Conservation (phyloP, 2,888 invertebrate genomes). For the Eurytoma adleriae region DNA sequence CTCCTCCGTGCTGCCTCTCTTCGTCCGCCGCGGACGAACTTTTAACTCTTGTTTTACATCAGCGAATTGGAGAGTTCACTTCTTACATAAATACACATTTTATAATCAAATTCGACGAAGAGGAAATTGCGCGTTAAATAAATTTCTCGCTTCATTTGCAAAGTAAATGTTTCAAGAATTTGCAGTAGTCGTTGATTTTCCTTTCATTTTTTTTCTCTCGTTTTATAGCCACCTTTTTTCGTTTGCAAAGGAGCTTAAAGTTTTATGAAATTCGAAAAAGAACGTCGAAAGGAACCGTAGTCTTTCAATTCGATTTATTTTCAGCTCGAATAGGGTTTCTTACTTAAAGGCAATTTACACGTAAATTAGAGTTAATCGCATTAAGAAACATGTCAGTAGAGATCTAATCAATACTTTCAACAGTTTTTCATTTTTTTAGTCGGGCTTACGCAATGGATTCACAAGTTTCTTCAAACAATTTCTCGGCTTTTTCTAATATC, state of each 20-base stretch:
- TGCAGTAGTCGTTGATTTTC: conserved; percentile 1
- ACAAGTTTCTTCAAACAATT: conserved; percentile 2
- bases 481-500: not conserved
- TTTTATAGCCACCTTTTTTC: not conserved
- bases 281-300: not conserved
- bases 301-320: not conserved
- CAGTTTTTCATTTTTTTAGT: not conserved
- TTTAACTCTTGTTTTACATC: conserved; percentile 62
- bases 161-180: conserved; percentile 14
- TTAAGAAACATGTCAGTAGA: conserved; percentile 30
- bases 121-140: conserved; percentile 58
- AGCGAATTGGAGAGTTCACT: conserved; percentile 54
- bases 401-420: conserved; percentile 31
- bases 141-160: conserved; percentile 25
- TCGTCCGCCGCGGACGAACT: conserved; percentile 46
- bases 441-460: not conserved
- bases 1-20: conserved; percentile 39
- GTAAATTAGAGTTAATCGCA: conserved; percentile 39
- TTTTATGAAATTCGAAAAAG: conserved; percentile 14
- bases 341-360: conserved; percentile 40
- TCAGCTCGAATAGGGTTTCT: conserved; percentile 31
- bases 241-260: not conserved
- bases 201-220: not conserved
- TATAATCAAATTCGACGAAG: conserved; percentile 64
- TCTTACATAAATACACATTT: conserved; percentile 64